Base-by-base conservation (phyloP, 1,140 invertebrate genomes). In the Carcinoscorpius rotundicauda region DNA sequence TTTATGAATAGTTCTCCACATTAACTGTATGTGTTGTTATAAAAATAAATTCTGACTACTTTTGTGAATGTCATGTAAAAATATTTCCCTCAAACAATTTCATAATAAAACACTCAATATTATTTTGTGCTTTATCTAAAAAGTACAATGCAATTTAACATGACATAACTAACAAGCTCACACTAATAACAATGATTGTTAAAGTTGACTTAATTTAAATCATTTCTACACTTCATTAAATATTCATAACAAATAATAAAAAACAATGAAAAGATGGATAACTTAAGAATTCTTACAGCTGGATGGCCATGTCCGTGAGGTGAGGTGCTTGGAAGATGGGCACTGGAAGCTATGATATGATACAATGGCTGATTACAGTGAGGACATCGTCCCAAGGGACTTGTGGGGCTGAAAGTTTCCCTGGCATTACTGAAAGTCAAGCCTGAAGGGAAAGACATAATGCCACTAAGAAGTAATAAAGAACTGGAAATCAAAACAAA, bases 301-400 rank as follows among this genome's bases (percentile, higher is more conserved):
- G 56, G 68, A 62, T 61, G 70, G 62, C 64, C 71, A 72, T 66
- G 73, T 65, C 68, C 76, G 66, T 71, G 73, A 59, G 64, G 71
- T 60, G 71, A 68, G 50, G 70, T 70, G 51, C 66, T 71, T 29
- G 66, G 60, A 55, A 69, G 63, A 49, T 58, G 60, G 58, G 59
- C 71, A 52, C 70, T 69, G 63, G 66, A 70, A 63, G 65, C 70
- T 62, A 61, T 66, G 60, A 65, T 71, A 64, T 72, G 72, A 66
- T 69, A 71, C 68, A 74, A 29, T 29, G 82, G 76, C 76, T 88
- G 84, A 58, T 86, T 87, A 75, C 85, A 90, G 70, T 83, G 82
- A 75, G 84, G 87, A 79, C 83, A 91, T 72, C 87, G 84, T 77
- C 83, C 86, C 74, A 86, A 83, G 69, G 81, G 83, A 74, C 78